phyloP scores from a whole-genome alignment of 2,888 invertebrate genomes.

The Oligia fasciuncula region DNA sequence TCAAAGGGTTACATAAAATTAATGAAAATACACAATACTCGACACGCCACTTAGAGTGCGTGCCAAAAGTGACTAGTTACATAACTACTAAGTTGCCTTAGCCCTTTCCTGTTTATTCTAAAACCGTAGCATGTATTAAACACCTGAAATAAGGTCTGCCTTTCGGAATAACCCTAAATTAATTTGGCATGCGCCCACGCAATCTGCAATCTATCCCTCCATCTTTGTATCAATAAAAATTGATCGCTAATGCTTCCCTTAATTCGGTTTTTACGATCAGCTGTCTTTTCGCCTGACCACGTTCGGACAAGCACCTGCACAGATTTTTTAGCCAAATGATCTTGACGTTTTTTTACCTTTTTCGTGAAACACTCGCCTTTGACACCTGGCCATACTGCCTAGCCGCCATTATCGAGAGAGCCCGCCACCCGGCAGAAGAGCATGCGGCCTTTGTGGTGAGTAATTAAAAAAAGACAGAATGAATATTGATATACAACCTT shows the following conservation, averaged over 20 bases:
- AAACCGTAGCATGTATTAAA: conserved; percentile 11
- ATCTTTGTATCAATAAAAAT: conserved; percentile 59
- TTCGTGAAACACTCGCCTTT: conserved; percentile 77
- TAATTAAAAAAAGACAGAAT: conserved; percentile 74
- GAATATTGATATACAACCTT: conserved; percentile 73
- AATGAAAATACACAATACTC: not conserved
- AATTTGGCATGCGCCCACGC: conserved; percentile 51
- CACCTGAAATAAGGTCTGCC: conserved; percentile 8
- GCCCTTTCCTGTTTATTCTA: not conserved
- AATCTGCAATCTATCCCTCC: conserved; percentile 49
- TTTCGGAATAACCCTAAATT: conserved; percentile 20
- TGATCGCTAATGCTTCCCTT: conserved; percentile 70
- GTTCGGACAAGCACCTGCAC: conserved; percentile 83
- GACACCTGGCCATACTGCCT: conserved; percentile 86
- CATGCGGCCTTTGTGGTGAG: conserved; percentile 72
- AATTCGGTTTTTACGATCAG: conserved; percentile 80
- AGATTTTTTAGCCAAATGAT: conserved; percentile 86
- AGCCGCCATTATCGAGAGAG: conserved; percentile 76
- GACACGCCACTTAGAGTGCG: too few relatives aligned
- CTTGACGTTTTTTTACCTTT: conserved; percentile 79
- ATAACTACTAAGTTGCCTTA: not conserved
- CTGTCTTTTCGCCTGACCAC: conserved; percentile 86
- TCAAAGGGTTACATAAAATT: not conserved
- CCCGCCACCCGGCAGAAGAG: conserved; percentile 76
- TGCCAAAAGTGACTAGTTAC: not conserved